These are phyloP conservation scores for Tursiops truncatus DNA, from an alignment of 2,113 vertebrate species.

Conservation along the genomic window DNA sequence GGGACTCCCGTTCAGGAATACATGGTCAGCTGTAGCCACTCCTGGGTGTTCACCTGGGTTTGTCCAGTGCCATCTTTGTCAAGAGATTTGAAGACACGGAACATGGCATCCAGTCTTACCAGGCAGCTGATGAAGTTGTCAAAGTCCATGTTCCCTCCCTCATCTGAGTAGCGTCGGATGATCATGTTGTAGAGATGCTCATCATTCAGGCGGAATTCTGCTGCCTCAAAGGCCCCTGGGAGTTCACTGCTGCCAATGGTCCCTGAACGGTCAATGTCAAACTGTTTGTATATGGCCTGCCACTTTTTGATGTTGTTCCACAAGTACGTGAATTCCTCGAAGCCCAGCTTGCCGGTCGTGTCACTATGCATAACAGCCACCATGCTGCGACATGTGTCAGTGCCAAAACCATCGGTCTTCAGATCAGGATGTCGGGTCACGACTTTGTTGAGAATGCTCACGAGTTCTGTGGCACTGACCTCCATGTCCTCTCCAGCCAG, in stretches of 20 bases:
- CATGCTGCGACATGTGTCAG: slow-evolving; percentile 93
- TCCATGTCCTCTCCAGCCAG: slow-evolving; percentile 95
- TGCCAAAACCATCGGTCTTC: slow-evolving; percentile 91
- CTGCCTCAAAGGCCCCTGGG: slow-evolving; percentile 87
- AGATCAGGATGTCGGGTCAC: slow-evolving; percentile 88
- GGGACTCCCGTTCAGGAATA: neutral
- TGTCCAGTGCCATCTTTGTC: no score
- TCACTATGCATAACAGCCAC: slow-evolving; percentile 95
- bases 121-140: slow-evolving; percentile 95
- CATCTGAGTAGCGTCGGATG: slow-evolving; percentile 90
- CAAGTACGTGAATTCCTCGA: slow-evolving; percentile 93
- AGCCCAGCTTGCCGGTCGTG: slow-evolving; percentile 93
- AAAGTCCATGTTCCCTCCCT: slow-evolving; percentile 86
- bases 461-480: slow-evolving; percentile 91
- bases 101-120: slow-evolving; percentile 94
- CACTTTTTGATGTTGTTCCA: slow-evolving; percentile 91
- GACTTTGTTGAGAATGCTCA: slow-evolving; percentile 93
- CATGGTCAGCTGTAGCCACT: no score
- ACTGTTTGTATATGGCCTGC: slow-evolving; percentile 91
- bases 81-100: slow-evolving; percentile 87
- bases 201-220: slow-evolving; percentile 90
- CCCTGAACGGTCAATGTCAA: slow-evolving; percentile 87
- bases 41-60: no score
- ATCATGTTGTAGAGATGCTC: slow-evolving; percentile 89
- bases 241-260: slow-evolving; percentile 87